Conservation (phyloP, 1,140 invertebrate genomes). For the Gryllus bimaculatus region DNA sequence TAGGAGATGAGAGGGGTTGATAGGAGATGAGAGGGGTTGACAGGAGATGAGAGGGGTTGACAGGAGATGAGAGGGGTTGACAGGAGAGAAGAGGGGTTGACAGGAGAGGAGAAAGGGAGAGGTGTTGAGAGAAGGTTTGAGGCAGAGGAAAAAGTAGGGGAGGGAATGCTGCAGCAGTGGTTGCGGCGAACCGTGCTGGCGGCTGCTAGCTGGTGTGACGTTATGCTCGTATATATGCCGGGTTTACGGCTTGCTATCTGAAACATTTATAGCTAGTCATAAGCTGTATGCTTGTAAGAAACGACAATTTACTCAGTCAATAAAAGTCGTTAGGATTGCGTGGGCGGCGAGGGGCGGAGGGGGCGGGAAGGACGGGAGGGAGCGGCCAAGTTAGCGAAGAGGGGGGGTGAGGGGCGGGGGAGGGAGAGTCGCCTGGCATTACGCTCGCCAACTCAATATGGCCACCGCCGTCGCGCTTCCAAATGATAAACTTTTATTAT, state of each 20-base stretch:
- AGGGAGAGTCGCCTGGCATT: neutral
- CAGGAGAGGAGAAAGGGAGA: too few species aligned
- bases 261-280: conserved; percentile 5
- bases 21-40: too few species aligned
- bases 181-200: neutral
- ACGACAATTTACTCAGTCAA: conserved; percentile 1
- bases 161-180: neutral
- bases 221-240: neutral
- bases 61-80: too few species aligned
- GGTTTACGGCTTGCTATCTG: neutral
- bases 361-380: too few species aligned
- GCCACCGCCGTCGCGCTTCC: neutral
- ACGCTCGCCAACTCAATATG: neutral
- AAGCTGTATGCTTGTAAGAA: conserved; percentile 4
- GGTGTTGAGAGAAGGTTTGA: neutral
- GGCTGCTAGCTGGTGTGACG: neutral
- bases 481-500: neutral
- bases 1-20: too few species aligned
- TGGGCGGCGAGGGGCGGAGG: neutral
- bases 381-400: neutral
- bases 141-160: too few species aligned
- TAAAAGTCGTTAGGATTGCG: neutral
- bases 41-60: too few species aligned
- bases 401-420: neutral
- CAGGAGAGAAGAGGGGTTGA: too few species aligned